phyloP scores from a whole-genome alignment of 2,113 vertebrate genomes.

The Malurus cyaneus region DNA sequence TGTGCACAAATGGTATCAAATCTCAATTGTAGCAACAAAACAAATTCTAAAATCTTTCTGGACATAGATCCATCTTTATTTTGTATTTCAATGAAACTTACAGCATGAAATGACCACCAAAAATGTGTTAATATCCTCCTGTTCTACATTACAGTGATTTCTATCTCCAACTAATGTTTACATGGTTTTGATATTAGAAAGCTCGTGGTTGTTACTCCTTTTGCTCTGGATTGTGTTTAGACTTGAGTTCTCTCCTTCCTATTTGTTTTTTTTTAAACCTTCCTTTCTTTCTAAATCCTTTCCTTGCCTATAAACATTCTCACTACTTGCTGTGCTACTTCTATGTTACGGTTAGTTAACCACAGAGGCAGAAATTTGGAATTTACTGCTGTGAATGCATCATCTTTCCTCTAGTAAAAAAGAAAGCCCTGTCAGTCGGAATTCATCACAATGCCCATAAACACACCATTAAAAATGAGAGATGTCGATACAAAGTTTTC shows the following conservation, averaged over 20 bases:
- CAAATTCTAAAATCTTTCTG: not conserved
- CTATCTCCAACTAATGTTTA: not conserved
- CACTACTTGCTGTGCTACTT: constrained; percentile 25
- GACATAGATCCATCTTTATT: not conserved
- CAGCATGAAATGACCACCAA: not conserved
- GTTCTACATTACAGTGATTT: not conserved
- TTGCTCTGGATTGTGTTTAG: not conserved
- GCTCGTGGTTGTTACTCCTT: not conserved
- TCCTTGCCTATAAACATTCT: constrained; percentile 4
- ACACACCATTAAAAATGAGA: not conserved
- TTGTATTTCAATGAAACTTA: not conserved
- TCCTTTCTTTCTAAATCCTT: constrained; percentile 26
- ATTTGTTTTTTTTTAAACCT: not conserved
- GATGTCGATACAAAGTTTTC: not conserved
- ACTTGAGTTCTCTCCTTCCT: not conserved
- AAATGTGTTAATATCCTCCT: not conserved
- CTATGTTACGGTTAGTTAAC: constrained; percentile 20
- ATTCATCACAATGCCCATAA: not conserved
- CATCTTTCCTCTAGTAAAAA: constrained; percentile 40
- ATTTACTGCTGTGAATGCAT: constrained; percentile 21
- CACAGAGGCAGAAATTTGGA: not conserved
- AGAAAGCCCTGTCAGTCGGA: constrained; percentile 53
- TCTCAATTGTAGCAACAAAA: not conserved
- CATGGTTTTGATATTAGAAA: not conserved
- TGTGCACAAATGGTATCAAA: not conserved